These are phyloP conservation scores for Conomelus anceps DNA, from an alignment of 2,888 invertebrate genomes.

Conservation along the genomic window DNA sequence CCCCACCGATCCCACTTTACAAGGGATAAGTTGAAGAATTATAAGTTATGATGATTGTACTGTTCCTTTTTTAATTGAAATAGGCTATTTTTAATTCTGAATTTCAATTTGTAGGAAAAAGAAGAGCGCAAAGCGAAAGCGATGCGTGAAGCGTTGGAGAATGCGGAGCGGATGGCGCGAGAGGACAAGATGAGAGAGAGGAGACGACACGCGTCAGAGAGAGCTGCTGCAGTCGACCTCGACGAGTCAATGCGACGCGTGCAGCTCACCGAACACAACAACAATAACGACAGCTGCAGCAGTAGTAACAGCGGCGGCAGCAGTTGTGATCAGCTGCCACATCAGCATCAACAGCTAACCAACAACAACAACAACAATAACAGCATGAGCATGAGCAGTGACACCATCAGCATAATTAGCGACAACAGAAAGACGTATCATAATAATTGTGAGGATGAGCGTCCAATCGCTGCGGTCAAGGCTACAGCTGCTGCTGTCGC, in stretches of 20 bases:
- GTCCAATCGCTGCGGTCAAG: background rate
- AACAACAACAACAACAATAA: background rate
- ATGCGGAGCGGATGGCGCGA: constrained; percentile 62
- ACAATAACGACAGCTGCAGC: background rate
- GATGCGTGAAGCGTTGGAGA: constrained; percentile 66
- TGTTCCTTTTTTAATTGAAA: too few relatives aligned
- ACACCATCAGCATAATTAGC: background rate
- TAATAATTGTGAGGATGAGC: background rate
- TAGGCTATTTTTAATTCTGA: too few relatives aligned
- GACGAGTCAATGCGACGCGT: constrained; percentile 8
- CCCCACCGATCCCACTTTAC: too few relatives aligned
- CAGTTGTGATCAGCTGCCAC: background rate
- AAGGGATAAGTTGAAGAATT: too few relatives aligned
- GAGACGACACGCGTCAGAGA: constrained; percentile 30
- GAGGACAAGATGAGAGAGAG: constrained; percentile 48
- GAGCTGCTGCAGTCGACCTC: background rate
- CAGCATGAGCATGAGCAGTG: background rate
- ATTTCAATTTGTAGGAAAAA: constrained; percentile 52
- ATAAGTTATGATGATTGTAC: too few relatives aligned
- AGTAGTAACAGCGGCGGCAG: background rate
- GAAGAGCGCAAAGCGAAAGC: constrained; percentile 66
- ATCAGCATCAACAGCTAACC: background rate
- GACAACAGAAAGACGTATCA: background rate
- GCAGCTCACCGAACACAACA: constrained; percentile 22
- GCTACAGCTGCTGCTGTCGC: background rate